Evolutionary conservation across 2,797 vertebrate genomes (phyloP).

Genomic region (Sitta carolinensis): DNA sequence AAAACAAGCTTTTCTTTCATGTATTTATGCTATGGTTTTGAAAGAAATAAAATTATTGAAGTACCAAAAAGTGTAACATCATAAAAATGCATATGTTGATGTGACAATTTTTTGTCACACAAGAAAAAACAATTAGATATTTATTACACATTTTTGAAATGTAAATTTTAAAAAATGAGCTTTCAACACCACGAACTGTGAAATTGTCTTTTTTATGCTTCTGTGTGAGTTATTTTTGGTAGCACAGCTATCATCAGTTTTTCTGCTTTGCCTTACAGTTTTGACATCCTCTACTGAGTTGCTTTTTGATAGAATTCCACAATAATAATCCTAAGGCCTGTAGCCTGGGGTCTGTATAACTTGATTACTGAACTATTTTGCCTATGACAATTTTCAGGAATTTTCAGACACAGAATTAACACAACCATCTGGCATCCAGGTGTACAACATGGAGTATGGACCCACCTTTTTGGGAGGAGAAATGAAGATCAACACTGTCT

Average conservation of each 20-base stretch:
- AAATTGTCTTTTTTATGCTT: not conserved
- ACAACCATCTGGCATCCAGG: not conserved
- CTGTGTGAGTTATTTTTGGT: not conserved
- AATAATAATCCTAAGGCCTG: not conserved
- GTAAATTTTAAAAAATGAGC: not conserved
- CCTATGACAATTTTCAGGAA: not conserved
- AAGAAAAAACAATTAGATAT: not conserved
- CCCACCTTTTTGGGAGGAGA: not conserved
- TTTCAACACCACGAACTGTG: not conserved
- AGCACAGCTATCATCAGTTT: not conserved
- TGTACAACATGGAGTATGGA: not conserved
- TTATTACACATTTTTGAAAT: not conserved
- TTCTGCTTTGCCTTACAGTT: not conserved
- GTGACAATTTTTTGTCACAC: not conserved
- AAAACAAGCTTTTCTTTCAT: not conserved
- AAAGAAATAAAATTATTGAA: not conserved
- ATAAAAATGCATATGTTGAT: not conserved
- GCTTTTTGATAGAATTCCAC: not conserved
- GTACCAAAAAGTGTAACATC: not conserved
- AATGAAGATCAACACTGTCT: not conserved
- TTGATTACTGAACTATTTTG: not conserved
- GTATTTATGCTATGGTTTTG: not conserved
- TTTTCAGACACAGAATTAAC: not conserved
- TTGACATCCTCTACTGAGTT: not conserved
- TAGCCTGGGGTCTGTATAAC: not conserved